Conservation (phyloP, 2,113 vertebrate species). For the Thalassoma bifasciatum region DNA sequence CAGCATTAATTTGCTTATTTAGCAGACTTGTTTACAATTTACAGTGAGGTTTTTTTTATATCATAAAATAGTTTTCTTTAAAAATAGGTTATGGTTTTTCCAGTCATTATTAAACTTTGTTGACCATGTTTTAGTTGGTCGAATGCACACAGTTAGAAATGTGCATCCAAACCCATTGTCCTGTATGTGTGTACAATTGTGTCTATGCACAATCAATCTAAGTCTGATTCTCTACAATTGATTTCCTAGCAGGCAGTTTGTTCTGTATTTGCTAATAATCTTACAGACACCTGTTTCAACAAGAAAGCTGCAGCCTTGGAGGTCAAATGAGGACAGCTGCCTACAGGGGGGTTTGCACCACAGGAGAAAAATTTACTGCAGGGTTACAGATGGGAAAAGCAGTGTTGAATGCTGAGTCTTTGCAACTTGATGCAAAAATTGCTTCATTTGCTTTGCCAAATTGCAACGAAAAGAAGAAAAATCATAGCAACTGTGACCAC, state of each 20-base stretch:
- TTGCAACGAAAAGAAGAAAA: not conserved
- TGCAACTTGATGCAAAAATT: not conserved
- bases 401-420: not conserved
- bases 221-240: not conserved
- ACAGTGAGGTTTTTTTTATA: too few relatives aligned
- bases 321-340: not conserved
- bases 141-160: too few relatives aligned
- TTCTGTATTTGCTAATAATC: not conserved
- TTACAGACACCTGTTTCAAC: not conserved
- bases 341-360: slow-evolving; percentile 7
- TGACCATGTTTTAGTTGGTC: too few relatives aligned
- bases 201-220: not conserved
- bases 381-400: not conserved
- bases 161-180: too few relatives aligned
- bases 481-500: not conserved
- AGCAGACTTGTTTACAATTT: too few relatives aligned
- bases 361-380: not conserved
- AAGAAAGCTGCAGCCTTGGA: not conserved
- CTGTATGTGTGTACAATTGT: not conserved
- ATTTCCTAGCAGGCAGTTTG: too few relatives aligned
- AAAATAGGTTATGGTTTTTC: too few relatives aligned
- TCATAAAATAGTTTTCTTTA: too few relatives aligned
- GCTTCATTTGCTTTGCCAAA: not conserved
- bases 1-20: too few relatives aligned
- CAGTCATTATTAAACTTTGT: too few relatives aligned